Conservation (phyloP, 37 sponge, comb jelly and placozoan genomes). For the Mnemiopsis leidyi region DNA sequence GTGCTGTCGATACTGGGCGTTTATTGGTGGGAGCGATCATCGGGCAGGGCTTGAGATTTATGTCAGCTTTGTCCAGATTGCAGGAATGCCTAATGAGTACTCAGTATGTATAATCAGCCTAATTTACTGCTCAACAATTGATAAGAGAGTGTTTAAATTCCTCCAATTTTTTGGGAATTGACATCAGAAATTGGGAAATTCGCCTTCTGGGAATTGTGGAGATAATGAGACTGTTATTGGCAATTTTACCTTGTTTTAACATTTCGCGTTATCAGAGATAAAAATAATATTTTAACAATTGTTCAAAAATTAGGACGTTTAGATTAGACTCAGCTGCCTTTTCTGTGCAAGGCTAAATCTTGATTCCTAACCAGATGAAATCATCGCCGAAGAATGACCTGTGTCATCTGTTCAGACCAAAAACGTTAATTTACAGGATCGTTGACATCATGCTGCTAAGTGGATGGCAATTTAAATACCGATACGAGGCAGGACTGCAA, state of each 20-base stretch:
- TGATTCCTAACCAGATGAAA: too few relatives aligned
- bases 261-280: background rate
- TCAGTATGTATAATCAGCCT: background rate
- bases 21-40: background rate
- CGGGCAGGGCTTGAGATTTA: background rate
- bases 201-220: background rate
- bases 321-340: background rate
- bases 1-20: background rate
- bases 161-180: background rate
- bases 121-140: background rate
- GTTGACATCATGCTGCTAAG: background rate
- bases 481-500: background rate
- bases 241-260: background rate
- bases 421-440: background rate
- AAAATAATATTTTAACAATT: background rate
- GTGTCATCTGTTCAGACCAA: background rate
- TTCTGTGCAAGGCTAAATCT: background rate
- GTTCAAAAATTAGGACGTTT: background rate
- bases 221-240: background rate
- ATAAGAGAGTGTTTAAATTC: background rate
- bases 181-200: background rate
- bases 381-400: background rate
- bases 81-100: background rate
- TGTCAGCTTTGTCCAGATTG: background rate
- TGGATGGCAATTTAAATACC: background rate